Evolutionary conservation across 2,113 vertebrate species (phyloP), one percentile per base, ranked within the genome.

Genomic region (Pygoscelis adeliae): DNA sequence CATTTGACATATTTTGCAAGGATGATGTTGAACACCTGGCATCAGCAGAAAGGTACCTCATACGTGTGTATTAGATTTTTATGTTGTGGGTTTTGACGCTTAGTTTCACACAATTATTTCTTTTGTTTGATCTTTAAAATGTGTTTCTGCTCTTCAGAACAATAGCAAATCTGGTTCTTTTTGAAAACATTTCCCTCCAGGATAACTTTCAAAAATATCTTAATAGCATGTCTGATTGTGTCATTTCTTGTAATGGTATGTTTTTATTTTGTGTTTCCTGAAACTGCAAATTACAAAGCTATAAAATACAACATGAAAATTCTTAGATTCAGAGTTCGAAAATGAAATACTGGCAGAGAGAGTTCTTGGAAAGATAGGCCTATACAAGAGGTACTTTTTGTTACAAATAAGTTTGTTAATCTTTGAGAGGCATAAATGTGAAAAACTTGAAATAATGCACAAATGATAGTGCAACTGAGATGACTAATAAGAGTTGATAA

Each of bases 51-150:
- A 71, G 36, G 19, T 69, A 56, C 38, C 49, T 65, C 80, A 65
- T 80, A 30, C 47, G 12, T 58, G 42, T 78, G 18, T 83, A 32
- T 90, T 92, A 88, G 77, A 67, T 76, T 70, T 83, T 95, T 93
- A 46, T 76, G 53, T 87, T 70, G 55, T 93, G 42, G 19, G 6
- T 94, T 83, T 78, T 97, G 44, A 59, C 62, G 85, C 82, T 91
- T 52, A 82, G 58, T 95, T 88, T 97, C 87, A 77, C 40, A 8
- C 86, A 94, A 93, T 89, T 95, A 42, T 94, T 94, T 93, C 25
- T 81, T 15, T 94, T 85, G 61, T 91, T 97, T 93, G 90, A 47
- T 97, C 55, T 97, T 95, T 83, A 77, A 85, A 92, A 90, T 50
- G 55, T 89, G 32, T 81, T 90, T 89, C 73, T 90, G 27, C 38